A percentile compares a stretch with the other conserved stretches of the same genome.
These are phyloP conservation scores for Poecile montanus DNA, from an alignment of 2,797 vertebrate genomes.

Conservation along the genomic window DNA sequence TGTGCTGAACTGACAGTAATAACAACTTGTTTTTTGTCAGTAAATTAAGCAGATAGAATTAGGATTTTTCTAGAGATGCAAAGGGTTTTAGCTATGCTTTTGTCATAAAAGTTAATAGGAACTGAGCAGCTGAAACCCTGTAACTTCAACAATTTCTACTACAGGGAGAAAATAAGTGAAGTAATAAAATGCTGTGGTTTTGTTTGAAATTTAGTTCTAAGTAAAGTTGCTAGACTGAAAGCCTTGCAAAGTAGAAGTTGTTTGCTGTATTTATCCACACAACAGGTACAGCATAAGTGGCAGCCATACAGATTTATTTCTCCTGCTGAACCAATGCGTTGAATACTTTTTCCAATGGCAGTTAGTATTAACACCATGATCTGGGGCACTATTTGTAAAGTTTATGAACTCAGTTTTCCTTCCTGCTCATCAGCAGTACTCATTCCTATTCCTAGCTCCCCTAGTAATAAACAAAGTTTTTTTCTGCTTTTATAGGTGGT, in stretches of 20 bases:
- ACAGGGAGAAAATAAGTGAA: conserved; percentile 36
- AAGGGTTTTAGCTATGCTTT: conserved; percentile 25
- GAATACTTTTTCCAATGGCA: not conserved
- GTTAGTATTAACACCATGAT: not conserved
- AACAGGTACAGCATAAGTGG: not conserved
- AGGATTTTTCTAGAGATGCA: conserved; percentile 45
- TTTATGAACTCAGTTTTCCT: not conserved
- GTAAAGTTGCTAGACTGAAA: conserved; percentile 38
- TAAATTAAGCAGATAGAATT: conserved; percentile 54
- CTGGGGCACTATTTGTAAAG: not conserved
- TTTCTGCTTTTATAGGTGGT: not conserved
- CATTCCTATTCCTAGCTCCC: not conserved
- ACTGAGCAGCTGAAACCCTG: conserved; percentile 26
- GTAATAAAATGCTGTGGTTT: conserved; percentile 39
- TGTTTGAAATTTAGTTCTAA: conserved; percentile 52
- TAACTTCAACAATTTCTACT: conserved; percentile 35
- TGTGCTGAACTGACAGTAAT: conserved; percentile 54
- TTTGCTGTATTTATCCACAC: conserved; percentile 27
- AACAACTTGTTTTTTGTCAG: conserved; percentile 52
- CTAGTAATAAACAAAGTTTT: not conserved
- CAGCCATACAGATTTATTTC: not conserved
- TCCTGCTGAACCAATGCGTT: not conserved
- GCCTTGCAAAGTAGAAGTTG: conserved; percentile 26
- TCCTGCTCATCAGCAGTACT: not conserved
- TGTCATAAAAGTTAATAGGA: conserved; percentile 59